Evolutionary conservation across 2,797 vertebrate species (phyloP).

Genomic region (Enteromius unitaeniatus): DNA sequence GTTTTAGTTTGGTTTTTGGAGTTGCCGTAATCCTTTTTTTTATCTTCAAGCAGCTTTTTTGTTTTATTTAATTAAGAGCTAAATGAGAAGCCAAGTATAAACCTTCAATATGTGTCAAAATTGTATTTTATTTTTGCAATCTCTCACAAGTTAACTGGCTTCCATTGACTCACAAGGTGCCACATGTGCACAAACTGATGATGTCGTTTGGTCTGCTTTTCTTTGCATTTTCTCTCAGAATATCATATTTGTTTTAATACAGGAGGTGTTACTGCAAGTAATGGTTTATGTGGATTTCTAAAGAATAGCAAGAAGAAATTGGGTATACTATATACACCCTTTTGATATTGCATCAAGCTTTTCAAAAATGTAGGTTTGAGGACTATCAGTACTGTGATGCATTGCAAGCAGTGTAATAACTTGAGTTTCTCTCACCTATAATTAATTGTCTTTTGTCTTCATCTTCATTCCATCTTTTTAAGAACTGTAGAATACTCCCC

Average conservation of each 20-base stretch:
- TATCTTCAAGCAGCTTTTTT: background rate
- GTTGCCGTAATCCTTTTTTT: background rate
- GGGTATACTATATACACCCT: background rate
- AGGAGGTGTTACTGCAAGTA: background rate
- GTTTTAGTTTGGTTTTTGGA: background rate
- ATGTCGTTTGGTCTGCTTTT: background rate
- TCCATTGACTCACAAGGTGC: background rate
- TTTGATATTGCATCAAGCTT: background rate
- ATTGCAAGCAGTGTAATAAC: conserved; percentile 11
- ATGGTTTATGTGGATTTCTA: background rate
- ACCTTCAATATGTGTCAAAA: background rate
- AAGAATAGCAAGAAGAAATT: background rate
- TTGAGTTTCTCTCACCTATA: conserved; percentile 37
- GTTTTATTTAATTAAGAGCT: background rate
- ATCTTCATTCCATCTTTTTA: conserved; percentile 54
- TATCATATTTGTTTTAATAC: background rate
- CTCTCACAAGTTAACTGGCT: background rate
- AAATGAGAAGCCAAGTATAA: background rate
- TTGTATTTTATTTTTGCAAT: background rate
- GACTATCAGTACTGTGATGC: conserved; percentile 4
- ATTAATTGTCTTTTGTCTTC: conserved; percentile 46
- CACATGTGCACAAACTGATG: background rate
- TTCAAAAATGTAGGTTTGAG: background rate
- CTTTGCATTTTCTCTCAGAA: background rate
- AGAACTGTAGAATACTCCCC: conserved; percentile 50